A percentile compares a stretch with the other conserved stretches of the same genome.
phyloP scores from a whole-genome alignment of 2,888 invertebrate genomes.

The Peribatodes rhomboidaria region DNA sequence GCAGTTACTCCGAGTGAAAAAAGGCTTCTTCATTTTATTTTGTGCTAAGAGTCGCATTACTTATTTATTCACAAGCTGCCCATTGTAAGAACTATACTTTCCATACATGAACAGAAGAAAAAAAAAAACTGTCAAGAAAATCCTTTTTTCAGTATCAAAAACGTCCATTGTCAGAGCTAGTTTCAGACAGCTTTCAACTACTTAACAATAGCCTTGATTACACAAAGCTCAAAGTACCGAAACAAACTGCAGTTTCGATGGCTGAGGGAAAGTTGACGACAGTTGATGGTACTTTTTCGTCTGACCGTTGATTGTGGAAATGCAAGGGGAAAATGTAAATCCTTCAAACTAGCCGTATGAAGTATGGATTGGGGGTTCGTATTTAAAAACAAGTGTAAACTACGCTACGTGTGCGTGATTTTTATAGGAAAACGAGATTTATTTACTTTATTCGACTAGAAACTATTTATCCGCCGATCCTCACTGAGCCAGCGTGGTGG shows the following conservation, averaged over 20 bases:
- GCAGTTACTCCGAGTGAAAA: too few species aligned
- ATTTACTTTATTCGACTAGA: too few species aligned
- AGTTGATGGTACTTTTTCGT: slow-evolving; percentile 37
- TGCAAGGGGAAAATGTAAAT: slow-evolving; percentile 29
- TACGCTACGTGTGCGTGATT: too few species aligned
- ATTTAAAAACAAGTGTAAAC: background rate
- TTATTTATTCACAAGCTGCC: too few species aligned
- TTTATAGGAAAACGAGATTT: too few species aligned
- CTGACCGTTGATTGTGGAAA: slow-evolving; percentile 33
- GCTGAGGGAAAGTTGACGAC: slow-evolving; percentile 37
- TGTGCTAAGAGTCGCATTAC: too few species aligned
- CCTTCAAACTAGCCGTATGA: background rate
- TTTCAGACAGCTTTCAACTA: slow-evolving; percentile 36
- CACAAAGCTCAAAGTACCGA: slow-evolving; percentile 50
- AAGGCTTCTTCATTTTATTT: too few species aligned
- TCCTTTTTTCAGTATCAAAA: slow-evolving; percentile 12
- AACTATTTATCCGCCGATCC: too few species aligned
- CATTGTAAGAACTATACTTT: background rate
- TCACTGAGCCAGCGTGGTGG: too few species aligned
- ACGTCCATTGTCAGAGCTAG: slow-evolving; percentile 33
- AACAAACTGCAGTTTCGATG: slow-evolving; percentile 47
- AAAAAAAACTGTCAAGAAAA: slow-evolving; percentile 8
- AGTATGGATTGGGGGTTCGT: background rate
- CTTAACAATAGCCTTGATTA: slow-evolving; percentile 54
- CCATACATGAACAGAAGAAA: background rate